Percentiles rank a stretch among this genome's conserved stretches.
Evolutionary conservation across 2,797 vertebrate genomes (phyloP).

Genomic region (Buceros bicornis): DNA sequence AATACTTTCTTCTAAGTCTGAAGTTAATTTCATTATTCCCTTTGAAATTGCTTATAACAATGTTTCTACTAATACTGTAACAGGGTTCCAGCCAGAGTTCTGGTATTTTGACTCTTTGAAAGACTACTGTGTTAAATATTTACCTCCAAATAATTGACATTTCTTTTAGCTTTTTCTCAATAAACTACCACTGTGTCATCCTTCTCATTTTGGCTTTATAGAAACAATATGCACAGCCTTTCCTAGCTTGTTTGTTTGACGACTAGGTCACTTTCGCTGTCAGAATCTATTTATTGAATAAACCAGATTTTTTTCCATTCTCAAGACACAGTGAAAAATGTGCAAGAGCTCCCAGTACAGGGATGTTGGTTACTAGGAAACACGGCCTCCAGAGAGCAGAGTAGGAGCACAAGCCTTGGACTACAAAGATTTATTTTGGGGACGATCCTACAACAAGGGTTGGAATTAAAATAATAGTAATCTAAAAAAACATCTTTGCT

Average conservation of each 20-base stretch:
- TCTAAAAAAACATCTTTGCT: neutral
- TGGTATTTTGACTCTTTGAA: neutral
- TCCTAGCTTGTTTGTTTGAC: neutral
- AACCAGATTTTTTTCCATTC: conserved; percentile 13
- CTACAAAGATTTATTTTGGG: conserved; percentile 39
- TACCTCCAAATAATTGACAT: neutral
- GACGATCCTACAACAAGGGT: neutral
- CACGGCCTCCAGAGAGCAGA: conserved; percentile 28
- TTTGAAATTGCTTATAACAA: neutral
- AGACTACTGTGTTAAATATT: neutral
- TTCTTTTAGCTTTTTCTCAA: neutral
- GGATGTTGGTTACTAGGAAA: conserved; percentile 59
- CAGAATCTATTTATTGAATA: conserved; percentile 62
- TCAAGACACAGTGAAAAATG: conserved; percentile 52
- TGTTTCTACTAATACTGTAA: neutral
- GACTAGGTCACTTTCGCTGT: conserved; percentile 58
- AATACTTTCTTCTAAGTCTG: neutral
- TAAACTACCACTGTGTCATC: neutral
- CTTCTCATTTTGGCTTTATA: neutral
- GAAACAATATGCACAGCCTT: conserved; percentile 12
- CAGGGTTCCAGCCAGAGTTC: neutral
- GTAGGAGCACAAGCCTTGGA: conserved; percentile 16
- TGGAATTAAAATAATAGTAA: conserved; percentile 37
- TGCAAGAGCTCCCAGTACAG: conserved; percentile 17
- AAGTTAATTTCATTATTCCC: neutral